Evolutionary conservation across 2,113 vertebrate species (phyloP).

Genomic region (Condylura cristata): DNA sequence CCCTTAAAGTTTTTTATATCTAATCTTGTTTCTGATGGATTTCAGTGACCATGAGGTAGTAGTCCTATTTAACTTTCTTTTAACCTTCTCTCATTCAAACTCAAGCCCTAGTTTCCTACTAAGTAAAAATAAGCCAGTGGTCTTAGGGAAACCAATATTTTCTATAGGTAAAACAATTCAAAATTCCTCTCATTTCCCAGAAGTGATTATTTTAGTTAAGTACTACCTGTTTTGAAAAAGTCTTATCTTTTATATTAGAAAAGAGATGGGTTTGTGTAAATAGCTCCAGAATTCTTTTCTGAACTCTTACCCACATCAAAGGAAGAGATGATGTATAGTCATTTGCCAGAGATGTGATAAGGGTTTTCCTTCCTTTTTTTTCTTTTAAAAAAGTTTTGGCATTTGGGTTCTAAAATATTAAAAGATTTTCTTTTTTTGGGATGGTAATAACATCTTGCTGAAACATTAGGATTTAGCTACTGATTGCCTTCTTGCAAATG

Average conservation of each 20-base stretch:
- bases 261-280: not conserved
- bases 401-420: constrained; percentile 41
- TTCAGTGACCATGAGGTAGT: not conserved
- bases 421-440: not conserved
- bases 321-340: not conserved
- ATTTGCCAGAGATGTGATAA: not conserved
- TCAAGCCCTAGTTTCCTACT: not conserved
- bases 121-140: not conserved
- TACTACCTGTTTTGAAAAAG: not conserved
- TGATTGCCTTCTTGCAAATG: constrained; percentile 17
- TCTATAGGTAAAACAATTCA: not conserved
- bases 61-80: not conserved
- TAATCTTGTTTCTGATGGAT: not conserved
- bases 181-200: not conserved
- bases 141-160: not conserved
- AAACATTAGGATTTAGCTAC: constrained; percentile 7
- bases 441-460: constrained; percentile 24
- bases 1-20: constrained; percentile 2
- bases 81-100: not conserved
- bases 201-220: not conserved
- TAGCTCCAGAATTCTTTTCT: not conserved
- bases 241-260: not conserved
- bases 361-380: not conserved
- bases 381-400: constrained; percentile 19
- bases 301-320: constrained; percentile 30